Percentiles rank a stretch among this genome's conserved stretches.
phyloP scores from a whole-genome alignment of 2,888 invertebrate species.

The Desoria tigrina region DNA sequence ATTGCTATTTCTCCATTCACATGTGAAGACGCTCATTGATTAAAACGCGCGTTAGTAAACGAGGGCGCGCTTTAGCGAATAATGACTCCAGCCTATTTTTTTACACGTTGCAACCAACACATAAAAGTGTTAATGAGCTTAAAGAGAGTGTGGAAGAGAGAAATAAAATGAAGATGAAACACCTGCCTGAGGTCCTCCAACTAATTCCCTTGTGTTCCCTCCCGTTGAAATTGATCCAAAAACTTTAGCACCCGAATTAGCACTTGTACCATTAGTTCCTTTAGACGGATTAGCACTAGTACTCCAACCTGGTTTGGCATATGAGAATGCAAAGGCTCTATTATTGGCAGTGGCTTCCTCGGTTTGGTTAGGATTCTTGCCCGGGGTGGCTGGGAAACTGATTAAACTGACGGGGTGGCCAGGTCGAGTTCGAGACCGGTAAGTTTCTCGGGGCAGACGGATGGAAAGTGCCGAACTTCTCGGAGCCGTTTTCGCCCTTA shows the following conservation, averaged over 20 bases:
- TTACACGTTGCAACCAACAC: too few relatives aligned
- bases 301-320: background rate
- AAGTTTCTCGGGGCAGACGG: too few relatives aligned
- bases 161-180: background rate
- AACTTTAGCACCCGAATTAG: slow-evolving; percentile 6
- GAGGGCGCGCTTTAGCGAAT: too few relatives aligned
- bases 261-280: slow-evolving; percentile 1
- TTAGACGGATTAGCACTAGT: background rate
- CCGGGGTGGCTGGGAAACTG: slow-evolving; percentile 24
- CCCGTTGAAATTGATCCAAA: slow-evolving; percentile 11
- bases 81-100: too few relatives aligned
- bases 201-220: background rate
- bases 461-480: too few relatives aligned
- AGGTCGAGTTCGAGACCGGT: slow-evolving; percentile 22
- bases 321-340: too few relatives aligned
- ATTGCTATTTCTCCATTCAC: too few relatives aligned
- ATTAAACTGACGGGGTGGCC: slow-evolving; percentile 32
- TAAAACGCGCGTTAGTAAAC: too few relatives aligned
- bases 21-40: too few relatives aligned
- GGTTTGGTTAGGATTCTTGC: slow-evolving; percentile 11
- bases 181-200: too few relatives aligned
- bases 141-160: background rate
- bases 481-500: too few relatives aligned
- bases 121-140: slow-evolving; percentile 13
- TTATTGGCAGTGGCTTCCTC: too few relatives aligned